Base-by-base conservation (phyloP, 2,888 invertebrate species). In the Leucania comma region DNA sequence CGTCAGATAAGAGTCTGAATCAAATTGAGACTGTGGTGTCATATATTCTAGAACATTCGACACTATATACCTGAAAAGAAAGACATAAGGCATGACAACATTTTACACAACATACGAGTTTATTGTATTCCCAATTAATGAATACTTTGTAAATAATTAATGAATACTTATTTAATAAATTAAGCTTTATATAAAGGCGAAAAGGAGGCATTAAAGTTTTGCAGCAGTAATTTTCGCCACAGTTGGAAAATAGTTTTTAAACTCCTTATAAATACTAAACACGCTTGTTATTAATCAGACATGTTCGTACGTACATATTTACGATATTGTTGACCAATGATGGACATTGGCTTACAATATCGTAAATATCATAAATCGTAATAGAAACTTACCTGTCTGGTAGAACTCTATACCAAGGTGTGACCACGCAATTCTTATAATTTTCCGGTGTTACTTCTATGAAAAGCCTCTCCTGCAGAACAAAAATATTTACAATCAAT, bases 381-480 rank as follows among this genome's bases (percentile, higher is more conserved):
- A n/a, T 10, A 57, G 26, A 20, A 50, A 54, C 90, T 85, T 85
- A 96, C 96, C 96, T 95, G 59, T 95, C 92, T 1, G 96, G 93
- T 20, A 88, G 65, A 46, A 92, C 92, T 82, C 97, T 95, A 90
- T 99, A 99, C 97, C 98, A 98, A 0, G 99, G 99, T 73, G 97
- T 97, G 1, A 99, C 98, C 0, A 99, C 97, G 56, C 97, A 96
- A 82, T 98, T 96, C 38, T 97, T 94, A 90, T 98, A 98, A 26
- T 96, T 96, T 50, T 97, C 96, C 14, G 95, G 91, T 0, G 94
- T 94, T 14, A 98, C 97, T 0, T 88, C 75, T 60, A 97, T 90
- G 0, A 91, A 88, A 35, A 90, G 87, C 58, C 94, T 89, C 73
- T 92, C 92, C 95, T 95, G 76, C 6, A 78, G 78, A 65, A 77